Percentiles rank a stretch among this genome's conserved stretches.
Conservation (phyloP, 2,113 vertebrate genomes). For the Paralichthys olivaceus region DNA sequence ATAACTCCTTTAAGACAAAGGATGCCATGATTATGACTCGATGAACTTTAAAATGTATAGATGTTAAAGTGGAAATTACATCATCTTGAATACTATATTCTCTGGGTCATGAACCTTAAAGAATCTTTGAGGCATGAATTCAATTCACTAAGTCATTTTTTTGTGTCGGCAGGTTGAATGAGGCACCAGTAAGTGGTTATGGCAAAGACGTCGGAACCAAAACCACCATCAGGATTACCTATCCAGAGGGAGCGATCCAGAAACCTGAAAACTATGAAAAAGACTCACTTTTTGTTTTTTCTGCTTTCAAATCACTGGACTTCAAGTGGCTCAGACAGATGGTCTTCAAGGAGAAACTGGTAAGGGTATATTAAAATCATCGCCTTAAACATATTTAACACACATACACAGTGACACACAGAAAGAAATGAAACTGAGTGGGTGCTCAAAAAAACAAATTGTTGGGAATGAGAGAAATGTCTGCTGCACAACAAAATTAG, state of each 20-base stretch:
- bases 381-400: background rate
- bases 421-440: background rate
- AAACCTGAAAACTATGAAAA: slow-evolving; percentile 92
- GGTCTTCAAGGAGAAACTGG: slow-evolving; percentile 96
- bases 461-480: background rate
- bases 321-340: slow-evolving; percentile 98
- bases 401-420: background rate
- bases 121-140: background rate
- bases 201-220: slow-evolving; percentile 94
- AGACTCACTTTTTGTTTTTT: slow-evolving; percentile 94
- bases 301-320: slow-evolving; percentile 96
- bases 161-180: slow-evolving; percentile 87
- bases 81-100: too few species aligned
- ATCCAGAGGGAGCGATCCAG: slow-evolving; percentile 97
- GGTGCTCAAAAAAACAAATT: background rate
- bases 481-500: background rate
- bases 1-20: background rate
- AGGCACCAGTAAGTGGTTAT: slow-evolving; percentile 91
- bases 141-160: background rate
- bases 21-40: background rate
- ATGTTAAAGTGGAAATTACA: background rate
- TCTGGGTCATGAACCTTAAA: too few species aligned
- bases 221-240: slow-evolving; percentile 97
- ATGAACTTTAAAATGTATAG: background rate
- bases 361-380: slow-evolving; percentile 75